Evolutionary conservation across 2,888 invertebrate genomes (phyloP), one percentile per base, ranked within the genome.

Genomic region (Orthosia gracilis): DNA sequence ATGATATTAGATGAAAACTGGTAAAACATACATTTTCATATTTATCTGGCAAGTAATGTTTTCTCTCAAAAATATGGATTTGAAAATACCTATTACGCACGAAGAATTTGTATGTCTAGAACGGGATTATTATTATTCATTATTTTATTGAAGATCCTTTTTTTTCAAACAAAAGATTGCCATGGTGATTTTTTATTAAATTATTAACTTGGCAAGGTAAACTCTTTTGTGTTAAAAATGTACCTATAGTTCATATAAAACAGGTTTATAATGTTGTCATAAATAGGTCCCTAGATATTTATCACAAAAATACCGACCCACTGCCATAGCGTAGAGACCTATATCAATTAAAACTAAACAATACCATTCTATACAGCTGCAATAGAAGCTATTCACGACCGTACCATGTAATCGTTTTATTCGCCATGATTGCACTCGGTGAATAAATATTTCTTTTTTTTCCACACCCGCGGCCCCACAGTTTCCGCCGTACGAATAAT

Each of bases 381-480:
- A 89, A 89, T 89, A 88, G 86, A 83, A 86, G 85, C 87, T 88
- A 89, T 92, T 90, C 87, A 86, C 87, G 86, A 88, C 77, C 73
- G 89, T 88, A 88, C 87, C 86, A 87, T 86, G 90, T 94, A 93
- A 94, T 93, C 92, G 93, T 92, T 94, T 94, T 92, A 92, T 91
- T 91, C 90, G 86, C 89, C 87, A 92, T 92, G 90, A 94, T 94
- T 94, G 93, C 92, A 87, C 90, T 89, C 91, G 89, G 89, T 92
- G 94, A 93, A 93, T 94, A 93, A 94, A 92, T 92, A 94, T 92
- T 93, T 91, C 88, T 90, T 92, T 93, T 93, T 92, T 89, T 89
- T 90, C 89, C 72, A 57, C 85, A 86, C 82, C 84, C 82, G 72
- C 72, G 70, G 83, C 90, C 90, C 89, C 88, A 88, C 85, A 88